Base-by-base conservation (phyloP, 1,140 invertebrate species). In the Mizuhopecten yessoensis region DNA sequence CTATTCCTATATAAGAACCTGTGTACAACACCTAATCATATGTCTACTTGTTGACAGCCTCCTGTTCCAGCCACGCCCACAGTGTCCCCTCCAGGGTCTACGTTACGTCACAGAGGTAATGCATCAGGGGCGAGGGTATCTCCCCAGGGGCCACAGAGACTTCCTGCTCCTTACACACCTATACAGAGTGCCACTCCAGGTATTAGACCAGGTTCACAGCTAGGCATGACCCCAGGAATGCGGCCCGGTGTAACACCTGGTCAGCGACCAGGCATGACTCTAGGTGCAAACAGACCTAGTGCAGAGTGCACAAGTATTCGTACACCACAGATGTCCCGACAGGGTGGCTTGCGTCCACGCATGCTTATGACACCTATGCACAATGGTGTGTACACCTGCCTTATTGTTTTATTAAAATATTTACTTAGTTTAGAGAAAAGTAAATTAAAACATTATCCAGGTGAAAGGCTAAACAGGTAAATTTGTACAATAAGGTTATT, bases 61-160 rank as follows among this genome's bases (percentile, higher is more conserved):
- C 86, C 75, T 23, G 87, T 88, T 36, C 34, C 87, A 86, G 33
- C 87, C 33, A 88, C 87, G 23, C 90, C 90, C 17, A 91, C 88
- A 91, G 34, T 88, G 33, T 39, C 34, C 13, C 23, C 90, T 20
- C 87, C 88, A 34, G 90, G 90, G 33, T 88, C 87, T 87, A 88
- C 36, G 20, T 36, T 91, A 34, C 42, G 91, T 42, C 91, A 91
- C 20, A 42, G 91, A 87, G 33, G 86, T 20, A 86, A 89, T 75
- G 36, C 91, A 3, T 36, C 88, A 15, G 87, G 39, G 86, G 34
- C 88, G 0, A 87, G 86, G 86, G 34, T 39, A 15, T 45, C 49
- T n/a, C 33, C 88, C 33, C 75, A 87, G 57, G 33, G 34, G 87
- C 89, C 7, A 87, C 42, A 29, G 75, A 86, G 33, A 42, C 86